Base-by-base conservation (phyloP, 2,888 invertebrate species). In the Ptychoptera albimana region DNA sequence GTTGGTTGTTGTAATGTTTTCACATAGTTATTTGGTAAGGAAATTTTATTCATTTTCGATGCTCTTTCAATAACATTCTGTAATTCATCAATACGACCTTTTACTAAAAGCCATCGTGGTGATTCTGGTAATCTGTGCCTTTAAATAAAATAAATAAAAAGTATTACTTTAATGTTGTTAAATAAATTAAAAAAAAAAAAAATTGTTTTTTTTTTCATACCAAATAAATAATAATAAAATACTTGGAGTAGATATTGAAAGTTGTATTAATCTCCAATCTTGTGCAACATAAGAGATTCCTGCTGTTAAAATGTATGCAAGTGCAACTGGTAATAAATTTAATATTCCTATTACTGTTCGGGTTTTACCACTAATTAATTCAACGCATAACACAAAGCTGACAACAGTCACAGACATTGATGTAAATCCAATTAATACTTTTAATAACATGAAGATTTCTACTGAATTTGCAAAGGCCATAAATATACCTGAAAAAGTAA, bases 41-140 rank as follows among this genome's bases (percentile, higher is more conserved):
- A 68, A 41, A 68, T 69, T 45, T 71, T 71, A 59, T 84, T 84
- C 55, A 73, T 71, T 45, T 67, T 70, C 2, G 80, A 76, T 2
- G 80, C 83, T 54, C 69, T 70, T 56, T 76, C 71, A 44, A 83
- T 61, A 43, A 83, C 72, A 10, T 57, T 61, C 59, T 74, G 70
- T 1, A 82, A 74, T 66, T 82, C 77, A 50, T 77, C 71, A 10
- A 74, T 74, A 49, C 73, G 71, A 11, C 81, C 82, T 68, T 76
- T 74, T 13, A 79, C 78, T 37, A 82, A 61, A 13, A 83, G 63
- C 84, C 84, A 84, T 55, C 82, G 69, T 5, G 84, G 84, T 2
- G 83, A 83, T 68, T 84, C 83, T 7, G 83, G 82, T 45, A 83
- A 60, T 44, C 80, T 67, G 64, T 75, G 79, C 78, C 83, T 82